Conservation (phyloP, 1,140 invertebrate genomes). For the Venturia canescens region DNA sequence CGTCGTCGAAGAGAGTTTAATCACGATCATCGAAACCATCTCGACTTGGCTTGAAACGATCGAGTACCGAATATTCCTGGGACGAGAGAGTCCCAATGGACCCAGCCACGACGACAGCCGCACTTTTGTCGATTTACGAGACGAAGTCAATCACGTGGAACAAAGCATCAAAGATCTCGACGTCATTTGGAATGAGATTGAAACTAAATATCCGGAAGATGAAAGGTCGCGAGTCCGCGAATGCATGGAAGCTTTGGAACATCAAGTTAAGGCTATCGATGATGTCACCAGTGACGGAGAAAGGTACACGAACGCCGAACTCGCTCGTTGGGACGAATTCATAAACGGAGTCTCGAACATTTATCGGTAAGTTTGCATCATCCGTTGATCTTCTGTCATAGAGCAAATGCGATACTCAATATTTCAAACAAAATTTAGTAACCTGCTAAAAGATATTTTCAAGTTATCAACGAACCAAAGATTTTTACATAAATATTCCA, state of each 20-base stretch:
- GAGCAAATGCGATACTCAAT: too few species aligned
- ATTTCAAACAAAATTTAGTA: too few species aligned
- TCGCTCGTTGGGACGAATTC: constrained; percentile 85
- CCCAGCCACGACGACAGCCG: constrained; percentile 60
- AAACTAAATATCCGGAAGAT: constrained; percentile 70
- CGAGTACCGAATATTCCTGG: constrained; percentile 85
- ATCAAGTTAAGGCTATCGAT: constrained; percentile 76
- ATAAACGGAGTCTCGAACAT: constrained; percentile 79
- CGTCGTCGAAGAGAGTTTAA: constrained; percentile 82
- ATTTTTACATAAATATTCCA: too few species aligned
- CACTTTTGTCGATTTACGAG: constrained; percentile 73
- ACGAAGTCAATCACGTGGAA: constrained; percentile 77
- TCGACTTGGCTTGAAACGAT: constrained; percentile 90
- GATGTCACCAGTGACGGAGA: constrained; percentile 77
- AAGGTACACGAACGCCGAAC: constrained; percentile 78
- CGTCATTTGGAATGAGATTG: constrained; percentile 67
- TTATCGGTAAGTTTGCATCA: constrained; percentile 65
- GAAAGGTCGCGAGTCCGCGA: constrained; percentile 72
- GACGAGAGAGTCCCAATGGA: constrained; percentile 73
- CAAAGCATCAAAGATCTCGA: constrained; percentile 71
- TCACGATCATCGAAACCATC: constrained; percentile 87
- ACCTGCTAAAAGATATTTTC: too few species aligned
- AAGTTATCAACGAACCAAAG: too few species aligned
- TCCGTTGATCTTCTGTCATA: too few species aligned
- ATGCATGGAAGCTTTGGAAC: constrained; percentile 73